Evolutionary conservation across 2,888 invertebrate genomes (phyloP), one percentile per base, ranked within the genome.

Genomic region (Escarpia spicata): DNA sequence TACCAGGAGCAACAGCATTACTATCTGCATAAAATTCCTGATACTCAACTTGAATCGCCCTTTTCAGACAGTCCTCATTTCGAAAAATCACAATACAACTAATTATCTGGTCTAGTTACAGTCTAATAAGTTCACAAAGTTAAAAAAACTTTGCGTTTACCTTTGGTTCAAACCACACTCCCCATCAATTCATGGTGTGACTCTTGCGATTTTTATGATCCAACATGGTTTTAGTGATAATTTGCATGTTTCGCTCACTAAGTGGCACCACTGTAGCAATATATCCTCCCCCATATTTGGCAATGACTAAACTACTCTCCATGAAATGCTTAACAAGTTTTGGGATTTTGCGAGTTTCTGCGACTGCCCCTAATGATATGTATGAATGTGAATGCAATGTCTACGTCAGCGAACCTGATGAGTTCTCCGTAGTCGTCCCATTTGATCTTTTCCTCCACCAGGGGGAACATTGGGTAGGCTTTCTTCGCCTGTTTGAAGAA

Each of bases 341-440:
- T 9, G 52, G 6, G 52, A 52, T 52, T 52, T 15, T 52, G 52
- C 52, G 9, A 52, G 15, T 15, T 9, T 52, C 9, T 52, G 2
- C 52, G 52, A 52, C 9, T 15, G 15, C 15, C 12, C 52, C 52
- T 52, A 75, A 26, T 26, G n/a, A 26, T 26, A 6, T 75, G 75
- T 6, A 75, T 75, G 75, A 26, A 75, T n/a, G 2, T 26, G n/a
- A 26, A 75, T 75, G 75, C 19, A n/a, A 75, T 2, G 75, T 75
- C 26, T 75, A 19, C 19, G 26, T 3, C 75, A 6, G 19, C 75
- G 26, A 75, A 96, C 96, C 97, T 95, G 92, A 99, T 98, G 90
- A 99, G 97, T 97, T 99, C 99, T 0, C 99, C 99, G 96, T 99
- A 99, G 96, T 99, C 99, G 95, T 99, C 99, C 95, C 97, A 97